Evolutionary conservation across 1,140 invertebrate genomes (phyloP).

Genomic region (Plectus sambesii): DNA sequence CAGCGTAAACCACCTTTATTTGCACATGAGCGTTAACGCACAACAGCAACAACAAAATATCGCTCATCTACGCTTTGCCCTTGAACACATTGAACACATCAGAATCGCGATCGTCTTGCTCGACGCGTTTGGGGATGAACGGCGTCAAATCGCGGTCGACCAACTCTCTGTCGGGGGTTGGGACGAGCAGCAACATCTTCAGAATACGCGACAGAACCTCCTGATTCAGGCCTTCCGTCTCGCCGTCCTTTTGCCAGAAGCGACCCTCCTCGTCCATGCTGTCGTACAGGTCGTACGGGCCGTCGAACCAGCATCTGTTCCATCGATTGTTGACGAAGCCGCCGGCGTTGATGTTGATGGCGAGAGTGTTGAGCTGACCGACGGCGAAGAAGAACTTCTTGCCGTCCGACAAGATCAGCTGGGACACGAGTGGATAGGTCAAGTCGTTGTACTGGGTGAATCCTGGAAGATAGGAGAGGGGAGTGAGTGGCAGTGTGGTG

Average conservation of each 20-base stretch:
- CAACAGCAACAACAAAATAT: no score
- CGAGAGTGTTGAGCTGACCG: conserved; percentile 42
- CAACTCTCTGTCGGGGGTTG: no score
- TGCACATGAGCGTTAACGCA: no score
- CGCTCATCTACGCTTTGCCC: no score
- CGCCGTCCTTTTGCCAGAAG: not conserved
- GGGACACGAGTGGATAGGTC: conserved; percentile 27
- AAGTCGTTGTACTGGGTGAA: conserved; percentile 43
- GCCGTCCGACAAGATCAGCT: conserved; percentile 40
- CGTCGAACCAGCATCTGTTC: conserved; percentile 14
- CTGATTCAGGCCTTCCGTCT: conserved; percentile 17
- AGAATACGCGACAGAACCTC: conserved; percentile 21
- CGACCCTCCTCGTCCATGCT: not conserved
- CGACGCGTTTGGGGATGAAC: no score
- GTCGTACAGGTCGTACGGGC: conserved; percentile 1
- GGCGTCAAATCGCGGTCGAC: no score
- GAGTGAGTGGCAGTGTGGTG: not conserved
- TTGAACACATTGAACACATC: no score
- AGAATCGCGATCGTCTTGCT: no score
- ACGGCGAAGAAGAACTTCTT: conserved; percentile 33
- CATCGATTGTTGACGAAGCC: conserved; percentile 11
- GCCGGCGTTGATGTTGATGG: conserved; percentile 34
- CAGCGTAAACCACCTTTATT: no score
- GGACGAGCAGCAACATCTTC: conserved; percentile 18
- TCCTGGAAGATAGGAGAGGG: conserved; percentile 14